Conservation (phyloP, 2,888 invertebrate species). For the Buathra laborator region DNA sequence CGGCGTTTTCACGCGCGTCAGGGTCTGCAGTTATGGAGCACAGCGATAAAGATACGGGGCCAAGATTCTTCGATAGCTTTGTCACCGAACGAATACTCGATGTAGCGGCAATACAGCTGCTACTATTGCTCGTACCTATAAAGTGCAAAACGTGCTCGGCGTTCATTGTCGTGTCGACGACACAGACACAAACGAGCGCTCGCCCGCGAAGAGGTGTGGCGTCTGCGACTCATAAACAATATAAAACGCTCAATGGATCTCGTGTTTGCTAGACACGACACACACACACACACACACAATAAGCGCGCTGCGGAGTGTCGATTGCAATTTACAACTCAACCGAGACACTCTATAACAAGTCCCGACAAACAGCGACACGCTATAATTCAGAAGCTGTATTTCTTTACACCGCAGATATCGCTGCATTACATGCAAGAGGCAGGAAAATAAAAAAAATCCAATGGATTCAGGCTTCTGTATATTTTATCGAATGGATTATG, state of each 20-base stretch:
- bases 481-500: background rate
- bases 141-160: slow-evolving; percentile 63
- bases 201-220: slow-evolving; percentile 51
- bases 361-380: slow-evolving; percentile 51
- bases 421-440: background rate
- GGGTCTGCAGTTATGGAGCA: slow-evolving; percentile 52
- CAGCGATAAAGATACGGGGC: slow-evolving; percentile 55
- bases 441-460: background rate
- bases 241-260: slow-evolving; percentile 67
- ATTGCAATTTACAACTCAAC: slow-evolving; percentile 67
- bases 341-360: slow-evolving; percentile 41
- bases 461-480: background rate
- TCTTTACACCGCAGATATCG: background rate
- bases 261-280: slow-evolving; percentile 35
- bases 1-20: slow-evolving; percentile 19
- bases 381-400: slow-evolving; percentile 46
- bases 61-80: slow-evolving; percentile 59
- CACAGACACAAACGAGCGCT: background rate
- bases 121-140: slow-evolving; percentile 43
- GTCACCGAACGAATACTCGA: slow-evolving; percentile 57
- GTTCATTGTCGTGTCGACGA: slow-evolving; percentile 62
- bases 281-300: slow-evolving; percentile 24
- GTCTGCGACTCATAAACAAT: slow-evolving; percentile 68
- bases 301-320: slow-evolving; percentile 63
- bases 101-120: slow-evolving; percentile 15